Base-by-base conservation (phyloP, 2,888 invertebrate species). In the Acleris laterana region DNA sequence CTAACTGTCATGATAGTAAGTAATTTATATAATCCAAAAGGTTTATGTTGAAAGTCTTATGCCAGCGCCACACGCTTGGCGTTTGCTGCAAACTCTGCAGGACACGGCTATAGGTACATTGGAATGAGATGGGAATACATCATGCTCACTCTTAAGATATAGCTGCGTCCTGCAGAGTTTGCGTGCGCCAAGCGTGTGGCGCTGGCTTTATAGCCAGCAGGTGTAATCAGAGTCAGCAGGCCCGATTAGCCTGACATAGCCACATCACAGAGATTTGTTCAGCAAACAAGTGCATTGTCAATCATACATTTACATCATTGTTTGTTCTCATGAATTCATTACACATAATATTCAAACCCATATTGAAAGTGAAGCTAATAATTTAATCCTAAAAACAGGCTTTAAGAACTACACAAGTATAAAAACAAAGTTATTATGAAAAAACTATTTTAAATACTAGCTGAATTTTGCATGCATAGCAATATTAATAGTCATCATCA, bases 371-470 rank as follows among this genome's bases (percentile, higher is more conserved):
- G 42, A 53, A 38, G 42, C 46, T 58, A 22, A 58, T 42, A 58
- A 50, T 55, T 60, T 55, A 6, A 56, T 60, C 42, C 49, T 25
- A 32, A 56, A 28, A 55, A 56, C 42, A 44, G 13, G 56, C 19
- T 17, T 56, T 44, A 65, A 65, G 42, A 61, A 64, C 38, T 55
- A 55, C 46, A 28, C 25, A 60, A 55, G n/a, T 20, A 60, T 55
- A 55, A 53, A 56, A 65, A 49, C 22, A 57, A 50, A 38, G 50
- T 50, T 32, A 42, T 49, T 32, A 60, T 42, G 63, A 64, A n/a
- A 53, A 48, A 56, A 56, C 22, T 57, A 48, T 56, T 62, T 48
- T 52, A 61, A 61, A 62, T 51, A 66, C 51, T 57, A 56, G n/a
- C 28, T 17, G 13, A 32, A 32, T 51, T 51, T 32, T 57, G 51